Evolutionary conservation across 2,888 invertebrate genomes (phyloP).

Genomic region (Clanis bilineata): DNA sequence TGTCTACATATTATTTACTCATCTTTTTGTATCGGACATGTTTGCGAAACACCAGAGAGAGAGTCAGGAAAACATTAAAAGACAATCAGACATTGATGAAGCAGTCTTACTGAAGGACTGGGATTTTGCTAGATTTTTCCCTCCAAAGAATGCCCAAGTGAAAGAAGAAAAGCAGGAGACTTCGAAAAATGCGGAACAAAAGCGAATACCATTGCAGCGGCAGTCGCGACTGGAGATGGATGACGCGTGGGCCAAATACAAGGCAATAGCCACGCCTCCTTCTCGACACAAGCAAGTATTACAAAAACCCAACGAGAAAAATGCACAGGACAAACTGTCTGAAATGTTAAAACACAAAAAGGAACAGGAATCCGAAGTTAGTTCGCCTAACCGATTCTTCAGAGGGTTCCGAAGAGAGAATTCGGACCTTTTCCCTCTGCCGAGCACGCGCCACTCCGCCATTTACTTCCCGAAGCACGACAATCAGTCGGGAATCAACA

Average conservation of each 20-base stretch:
- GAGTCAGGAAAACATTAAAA: conserved; percentile 63
- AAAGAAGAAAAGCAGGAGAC: conserved; percentile 60
- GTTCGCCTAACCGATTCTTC: conserved; percentile 87
- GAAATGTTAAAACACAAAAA: conserved; percentile 84
- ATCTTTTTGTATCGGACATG: conserved; percentile 73
- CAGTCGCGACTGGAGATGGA: conserved; percentile 75
- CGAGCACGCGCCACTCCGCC: conserved; percentile 89
- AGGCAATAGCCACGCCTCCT: conserved; percentile 70
- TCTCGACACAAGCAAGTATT: conserved; percentile 65
- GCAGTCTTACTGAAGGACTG: conserved; percentile 91
- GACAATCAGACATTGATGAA: conserved; percentile 86
- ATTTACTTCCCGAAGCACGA: conserved; percentile 83
- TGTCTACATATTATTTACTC: conserved; percentile 58
- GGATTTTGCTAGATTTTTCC: conserved; percentile 94
- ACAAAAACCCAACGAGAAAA: conserved; percentile 62
- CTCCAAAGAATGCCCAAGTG: conserved; percentile 66
- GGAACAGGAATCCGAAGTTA: conserved; percentile 87
- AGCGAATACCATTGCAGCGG: conserved; percentile 65
- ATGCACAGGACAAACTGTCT: conserved; percentile 70
- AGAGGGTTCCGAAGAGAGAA: conserved; percentile 92
- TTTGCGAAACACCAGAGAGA: conserved; percentile 71
- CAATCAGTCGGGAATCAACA: conserved; percentile 67
- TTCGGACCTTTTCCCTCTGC: conserved; percentile 90
- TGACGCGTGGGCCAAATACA: conserved; percentile 72
- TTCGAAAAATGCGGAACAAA: conserved; percentile 68